A percentile compares a stretch with the other conserved stretches of the same genome.
Conservation (phyloP, 2,113 vertebrate genomes). For the Ifrita kowaldi region DNA sequence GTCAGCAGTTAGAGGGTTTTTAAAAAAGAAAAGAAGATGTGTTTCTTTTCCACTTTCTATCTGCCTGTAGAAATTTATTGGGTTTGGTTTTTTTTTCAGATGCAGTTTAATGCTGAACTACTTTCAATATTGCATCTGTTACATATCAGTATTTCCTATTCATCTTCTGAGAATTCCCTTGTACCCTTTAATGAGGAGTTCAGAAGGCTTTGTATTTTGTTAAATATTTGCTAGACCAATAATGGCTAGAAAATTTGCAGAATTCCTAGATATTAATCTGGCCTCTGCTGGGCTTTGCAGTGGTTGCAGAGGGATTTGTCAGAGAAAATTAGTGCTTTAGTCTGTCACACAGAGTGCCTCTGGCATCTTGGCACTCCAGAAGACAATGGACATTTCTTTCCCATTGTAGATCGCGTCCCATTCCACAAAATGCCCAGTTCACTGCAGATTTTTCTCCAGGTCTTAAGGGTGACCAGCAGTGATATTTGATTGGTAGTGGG, state of each 20-base stretch:
- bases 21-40: not conserved
- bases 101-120: not conserved
- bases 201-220: not conserved
- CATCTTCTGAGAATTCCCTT: not conserved
- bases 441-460: not conserved
- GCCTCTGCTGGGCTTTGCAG: not conserved
- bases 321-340: not conserved
- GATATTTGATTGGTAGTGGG: not conserved
- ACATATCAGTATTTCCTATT: not conserved
- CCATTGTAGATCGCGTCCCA: not conserved
- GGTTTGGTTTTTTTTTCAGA: not conserved
- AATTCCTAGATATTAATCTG: not conserved
- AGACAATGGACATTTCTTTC: not conserved
- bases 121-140: not conserved
- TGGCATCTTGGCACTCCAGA: not conserved
- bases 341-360: not conserved
- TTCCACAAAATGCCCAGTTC: not conserved
- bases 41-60: not conserved
- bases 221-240: not conserved
- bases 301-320: not conserved
- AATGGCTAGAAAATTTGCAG: not conserved
- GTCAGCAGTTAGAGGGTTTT: not conserved
- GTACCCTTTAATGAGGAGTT: not conserved
- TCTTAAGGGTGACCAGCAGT: not conserved
- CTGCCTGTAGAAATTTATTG: not conserved